These are phyloP conservation scores for Dendroctonus valens DNA, from an alignment of 1,140 invertebrate species.

Conservation along the genomic window DNA sequence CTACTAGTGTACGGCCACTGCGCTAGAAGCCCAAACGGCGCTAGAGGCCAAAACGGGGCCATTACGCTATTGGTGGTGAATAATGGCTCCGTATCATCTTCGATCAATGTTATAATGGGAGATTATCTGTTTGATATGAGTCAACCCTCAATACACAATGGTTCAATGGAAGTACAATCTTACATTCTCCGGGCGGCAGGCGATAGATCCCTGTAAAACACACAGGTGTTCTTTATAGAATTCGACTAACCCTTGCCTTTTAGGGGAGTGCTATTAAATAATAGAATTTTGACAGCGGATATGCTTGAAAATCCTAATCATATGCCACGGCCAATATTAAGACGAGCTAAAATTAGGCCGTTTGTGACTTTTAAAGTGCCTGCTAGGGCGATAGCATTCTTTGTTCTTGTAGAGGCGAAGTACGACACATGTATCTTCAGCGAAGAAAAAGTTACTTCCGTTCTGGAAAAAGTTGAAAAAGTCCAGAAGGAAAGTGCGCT, in stretches of 20 bases:
- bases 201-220: constrained; percentile 40
- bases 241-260: background rate
- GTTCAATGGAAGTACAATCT: constrained; percentile 44
- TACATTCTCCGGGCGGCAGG: constrained; percentile 41
- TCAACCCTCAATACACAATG: too few relatives aligned
- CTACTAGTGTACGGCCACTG: constrained; percentile 28
- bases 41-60: constrained; percentile 45
- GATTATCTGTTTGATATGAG: constrained; percentile 35
- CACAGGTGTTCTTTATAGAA: too few relatives aligned
- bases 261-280: constrained; percentile 44
- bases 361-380: constrained; percentile 39
- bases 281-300: constrained; percentile 35
- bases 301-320: constrained; percentile 28
- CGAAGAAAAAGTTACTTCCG: constrained; percentile 39
- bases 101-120: constrained; percentile 34
- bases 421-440: constrained; percentile 40
- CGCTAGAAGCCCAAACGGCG: constrained; percentile 41
- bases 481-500: constrained; percentile 38
- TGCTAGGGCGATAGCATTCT: constrained; percentile 43
- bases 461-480: constrained; percentile 42
- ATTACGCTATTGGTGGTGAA: constrained; percentile 45
- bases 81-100: constrained; percentile 29
- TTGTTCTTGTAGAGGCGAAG: constrained; percentile 44
- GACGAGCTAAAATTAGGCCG: constrained; percentile 38
- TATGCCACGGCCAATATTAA: constrained; percentile 41